Conservation (phyloP, 2,888 invertebrate species). For the Beris morrisii region DNA sequence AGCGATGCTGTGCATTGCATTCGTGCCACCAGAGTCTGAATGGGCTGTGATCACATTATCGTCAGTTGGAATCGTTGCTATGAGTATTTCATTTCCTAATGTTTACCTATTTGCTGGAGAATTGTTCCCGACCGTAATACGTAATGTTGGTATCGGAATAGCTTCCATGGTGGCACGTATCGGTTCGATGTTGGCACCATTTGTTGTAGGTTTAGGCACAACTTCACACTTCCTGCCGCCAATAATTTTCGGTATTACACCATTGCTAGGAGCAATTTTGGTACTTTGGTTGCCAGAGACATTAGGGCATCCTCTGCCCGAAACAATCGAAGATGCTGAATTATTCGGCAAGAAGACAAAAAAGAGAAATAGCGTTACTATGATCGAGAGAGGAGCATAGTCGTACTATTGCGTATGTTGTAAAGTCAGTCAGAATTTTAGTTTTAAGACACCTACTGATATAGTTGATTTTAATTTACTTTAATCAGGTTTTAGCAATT, state of each 20-base stretch:
- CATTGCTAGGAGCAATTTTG: constrained; percentile 67
- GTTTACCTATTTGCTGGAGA: constrained; percentile 84
- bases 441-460: too few species aligned
- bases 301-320: constrained; percentile 62
- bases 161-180: constrained; percentile 80
- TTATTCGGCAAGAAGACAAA: constrained; percentile 56
- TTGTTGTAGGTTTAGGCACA: constrained; percentile 66
- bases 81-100: constrained; percentile 77
- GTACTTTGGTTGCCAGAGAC: constrained; percentile 67
- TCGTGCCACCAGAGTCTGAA: constrained; percentile 55
- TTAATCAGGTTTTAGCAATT: too few species aligned
- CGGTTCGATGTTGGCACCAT: constrained; percentile 81
- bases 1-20: constrained; percentile 66
- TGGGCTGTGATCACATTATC: constrained; percentile 66
- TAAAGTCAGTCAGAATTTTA: too few species aligned
- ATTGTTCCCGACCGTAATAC: constrained; percentile 79
- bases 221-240: constrained; percentile 67
- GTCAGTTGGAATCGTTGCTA: constrained; percentile 73
- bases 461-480: too few species aligned
- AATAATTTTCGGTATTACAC: constrained; percentile 67
- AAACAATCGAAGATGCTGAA: constrained; percentile 76
- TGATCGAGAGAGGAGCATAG: too few species aligned
- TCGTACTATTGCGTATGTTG: too few species aligned
- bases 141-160: constrained; percentile 80
- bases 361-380: too few species aligned